Evolutionary conservation across 1,140 invertebrate genomes (phyloP).

Genomic region (Aporrectodea caliginosa): DNA sequence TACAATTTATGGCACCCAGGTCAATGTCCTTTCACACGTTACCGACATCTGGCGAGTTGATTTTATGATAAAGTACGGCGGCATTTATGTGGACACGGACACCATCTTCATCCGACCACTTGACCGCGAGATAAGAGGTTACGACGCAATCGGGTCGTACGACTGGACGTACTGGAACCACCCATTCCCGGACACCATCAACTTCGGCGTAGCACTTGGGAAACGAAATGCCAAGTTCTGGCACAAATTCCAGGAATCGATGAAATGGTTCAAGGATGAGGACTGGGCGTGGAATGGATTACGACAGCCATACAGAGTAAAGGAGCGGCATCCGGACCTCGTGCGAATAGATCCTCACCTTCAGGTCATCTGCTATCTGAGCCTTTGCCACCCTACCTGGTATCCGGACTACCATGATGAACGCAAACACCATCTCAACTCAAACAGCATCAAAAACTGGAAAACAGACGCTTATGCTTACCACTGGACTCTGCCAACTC

Average conservation of each 20-base stretch:
- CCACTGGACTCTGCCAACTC: constrained; percentile 34
- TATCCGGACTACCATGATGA: constrained; percentile 33
- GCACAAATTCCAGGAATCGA: constrained; percentile 32
- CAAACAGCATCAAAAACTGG: constrained; percentile 29
- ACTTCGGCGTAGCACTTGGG: constrained; percentile 31
- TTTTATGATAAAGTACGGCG: constrained; percentile 34
- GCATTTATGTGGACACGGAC: constrained; percentile 34
- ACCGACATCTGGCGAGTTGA: constrained; percentile 34
- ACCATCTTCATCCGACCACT: constrained; percentile 30
- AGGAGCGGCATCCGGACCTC: constrained; percentile 31
- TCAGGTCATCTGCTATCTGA: constrained; percentile 29
- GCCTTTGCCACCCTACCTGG: constrained; percentile 34
- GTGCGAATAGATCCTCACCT: constrained; percentile 28
- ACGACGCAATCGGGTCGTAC: constrained; percentile 30
- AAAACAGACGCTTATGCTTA: constrained; percentile 28
- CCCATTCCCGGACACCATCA: constrained; percentile 34
- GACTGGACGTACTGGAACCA: constrained; percentile 36
- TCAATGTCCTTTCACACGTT: constrained; percentile 31
- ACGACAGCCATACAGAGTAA: constrained; percentile 28
- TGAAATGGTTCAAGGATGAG: constrained; percentile 32
- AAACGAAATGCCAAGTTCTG: constrained; percentile 32
- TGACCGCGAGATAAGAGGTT: constrained; percentile 27
- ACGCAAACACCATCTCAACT: constrained; percentile 31
- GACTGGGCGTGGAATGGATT: constrained; percentile 35
- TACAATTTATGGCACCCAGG: constrained; percentile 24